These are phyloP conservation scores for Lytechinus variegatus DNA, from an alignment of 35 echinoderm and acorn worm genomes.

Conservation along the genomic window DNA sequence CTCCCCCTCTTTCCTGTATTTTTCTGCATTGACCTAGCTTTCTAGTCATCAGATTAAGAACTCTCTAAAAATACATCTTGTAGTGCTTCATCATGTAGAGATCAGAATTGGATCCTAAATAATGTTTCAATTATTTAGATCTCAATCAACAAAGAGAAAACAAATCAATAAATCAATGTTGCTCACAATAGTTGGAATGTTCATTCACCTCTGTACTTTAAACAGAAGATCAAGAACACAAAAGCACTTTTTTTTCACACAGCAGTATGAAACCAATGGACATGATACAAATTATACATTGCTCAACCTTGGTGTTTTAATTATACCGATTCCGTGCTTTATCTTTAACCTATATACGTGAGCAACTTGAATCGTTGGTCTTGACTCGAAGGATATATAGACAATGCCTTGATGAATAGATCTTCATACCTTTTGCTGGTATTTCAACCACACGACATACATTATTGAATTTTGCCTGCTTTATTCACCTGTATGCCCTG, in stretches of 20 bases:
- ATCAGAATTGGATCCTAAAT: neutral
- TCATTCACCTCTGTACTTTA: too few species aligned
- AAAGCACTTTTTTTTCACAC: neutral
- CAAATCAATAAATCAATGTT: constrained; percentile 2
- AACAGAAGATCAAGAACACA: too few species aligned
- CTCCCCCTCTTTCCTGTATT: too few species aligned
- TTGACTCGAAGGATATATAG: neutral
- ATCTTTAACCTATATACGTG: neutral
- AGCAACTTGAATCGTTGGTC: neutral
- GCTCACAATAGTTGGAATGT: too few species aligned
- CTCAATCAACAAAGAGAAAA: neutral
- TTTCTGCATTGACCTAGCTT: too few species aligned
- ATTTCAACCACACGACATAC: neutral
- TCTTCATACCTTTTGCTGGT: neutral
- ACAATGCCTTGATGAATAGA: neutral
- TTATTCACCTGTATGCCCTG: neutral
- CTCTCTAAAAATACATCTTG: too few species aligned
- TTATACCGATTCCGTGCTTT: neutral
- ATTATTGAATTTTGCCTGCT: neutral
- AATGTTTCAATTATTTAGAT: neutral
- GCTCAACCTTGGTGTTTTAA: neutral
- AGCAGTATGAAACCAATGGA: neutral
- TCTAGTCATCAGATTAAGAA: too few species aligned
- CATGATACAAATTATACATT: neutral
- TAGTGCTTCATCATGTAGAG: neutral